Base-by-base conservation (phyloP, 1,140 invertebrate species). In the Drosophila willistoni region DNA sequence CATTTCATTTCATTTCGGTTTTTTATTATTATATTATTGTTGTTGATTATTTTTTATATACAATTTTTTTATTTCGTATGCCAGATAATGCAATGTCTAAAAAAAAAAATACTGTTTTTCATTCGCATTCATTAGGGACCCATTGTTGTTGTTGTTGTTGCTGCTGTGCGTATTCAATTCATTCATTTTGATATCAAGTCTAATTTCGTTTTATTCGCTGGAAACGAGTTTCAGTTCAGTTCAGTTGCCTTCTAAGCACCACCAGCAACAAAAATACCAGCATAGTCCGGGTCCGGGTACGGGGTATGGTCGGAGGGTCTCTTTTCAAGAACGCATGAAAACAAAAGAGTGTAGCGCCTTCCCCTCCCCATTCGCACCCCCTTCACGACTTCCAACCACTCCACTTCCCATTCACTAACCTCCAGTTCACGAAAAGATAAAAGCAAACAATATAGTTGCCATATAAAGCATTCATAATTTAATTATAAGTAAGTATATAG, bases 401-500 rank as follows among this genome's bases (percentile, higher is more conserved):
- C 29, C 29, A 19, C 4, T 51, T 19, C 17, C 14, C 44, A 17
- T 17, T 51, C 19, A 22, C 17, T 22, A 51, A 51, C 44, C 17
- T 51, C 44, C 44, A 51, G 14, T 51, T 51, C 44, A 51, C 9
- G 9, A 51, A 51, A 51, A 85, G 64, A 66, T 77, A 77, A 87
- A 86, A 74, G 68, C 84, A 56, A 77, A 87, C 82, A 86, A 87
- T 86, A 76, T 83, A 79, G 68, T 79, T 72, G 70, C 76, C 83
- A 83, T 78, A 87, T 87, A 87, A 87, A 89, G 84, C 83, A 89
- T 86, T 86, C 83, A 86, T 86, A 87, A 86, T 86, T 86, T 89
- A 86, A 86, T 86, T 86, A 86, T 51, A 51, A 51, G 44, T 51
- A 51, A 51, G 44, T 51, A 51, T 86, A 89, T 73, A 83, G 83